Conservation (phyloP, 2,113 vertebrate species). For the Chaetodon trifascialis region DNA sequence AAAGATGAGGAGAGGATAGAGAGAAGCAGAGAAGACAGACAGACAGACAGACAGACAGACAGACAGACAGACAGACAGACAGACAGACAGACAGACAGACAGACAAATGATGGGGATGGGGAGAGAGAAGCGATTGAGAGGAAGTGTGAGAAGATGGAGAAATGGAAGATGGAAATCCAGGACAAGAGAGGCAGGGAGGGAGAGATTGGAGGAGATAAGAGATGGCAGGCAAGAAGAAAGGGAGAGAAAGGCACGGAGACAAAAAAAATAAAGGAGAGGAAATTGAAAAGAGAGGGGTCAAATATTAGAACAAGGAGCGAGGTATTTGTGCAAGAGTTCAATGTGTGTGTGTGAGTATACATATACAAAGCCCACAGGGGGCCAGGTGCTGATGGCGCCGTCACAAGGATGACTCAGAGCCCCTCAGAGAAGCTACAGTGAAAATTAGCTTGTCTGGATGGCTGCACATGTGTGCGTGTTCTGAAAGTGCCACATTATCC, state of each 20-base stretch:
- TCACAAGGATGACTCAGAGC: constrained; percentile 55
- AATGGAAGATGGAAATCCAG: neutral
- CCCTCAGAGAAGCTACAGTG: constrained; percentile 14
- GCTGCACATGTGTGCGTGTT: neutral
- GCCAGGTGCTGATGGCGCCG: constrained; percentile 12
- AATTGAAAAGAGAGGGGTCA: neutral
- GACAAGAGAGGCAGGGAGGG: neutral
- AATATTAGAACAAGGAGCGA: constrained; percentile 1
- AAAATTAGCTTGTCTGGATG: constrained; percentile 37
- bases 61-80: neutral
- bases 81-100: neutral
- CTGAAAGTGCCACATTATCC: constrained; percentile 39
- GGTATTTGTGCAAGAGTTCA: neutral
- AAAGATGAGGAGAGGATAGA: neutral
- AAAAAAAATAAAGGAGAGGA: neutral
- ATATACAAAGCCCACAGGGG: constrained; percentile 16
- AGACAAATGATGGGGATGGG: neutral
- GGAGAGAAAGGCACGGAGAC: neutral
- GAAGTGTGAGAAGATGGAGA: too few species aligned
- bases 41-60: neutral
- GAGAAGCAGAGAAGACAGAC: neutral
- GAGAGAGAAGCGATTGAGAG: neutral
- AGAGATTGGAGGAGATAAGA: too few species aligned
- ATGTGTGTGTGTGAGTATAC: neutral
- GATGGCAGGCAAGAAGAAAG: neutral